Percentiles rank a stretch among this genome's conserved stretches.
These are phyloP conservation scores for Polydrusus cervinus DNA, from an alignment of 2,888 invertebrate genomes.

Conservation along the genomic window DNA sequence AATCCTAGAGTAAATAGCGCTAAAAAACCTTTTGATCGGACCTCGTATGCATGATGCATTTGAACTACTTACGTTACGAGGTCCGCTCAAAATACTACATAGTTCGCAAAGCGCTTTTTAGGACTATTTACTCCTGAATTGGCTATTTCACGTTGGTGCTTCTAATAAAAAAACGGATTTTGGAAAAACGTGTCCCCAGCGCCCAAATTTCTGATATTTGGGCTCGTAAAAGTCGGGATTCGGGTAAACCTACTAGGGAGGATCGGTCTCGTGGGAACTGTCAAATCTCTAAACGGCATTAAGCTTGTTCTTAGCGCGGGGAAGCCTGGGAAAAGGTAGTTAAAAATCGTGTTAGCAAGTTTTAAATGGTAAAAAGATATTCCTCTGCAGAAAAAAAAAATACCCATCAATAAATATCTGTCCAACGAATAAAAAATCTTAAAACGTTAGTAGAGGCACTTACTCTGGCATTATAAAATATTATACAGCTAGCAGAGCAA, in stretches of 20 bases:
- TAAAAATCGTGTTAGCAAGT: conserved; percentile 12
- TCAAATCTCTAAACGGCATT: conserved; percentile 55
- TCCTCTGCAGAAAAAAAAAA: not conserved
- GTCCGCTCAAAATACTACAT: not conserved
- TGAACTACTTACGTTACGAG: conserved; percentile 10
- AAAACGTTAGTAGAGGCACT: not conserved
- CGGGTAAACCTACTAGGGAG: conserved; percentile 51
- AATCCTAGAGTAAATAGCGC: conserved; percentile 8
- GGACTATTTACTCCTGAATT: conserved; percentile 6
- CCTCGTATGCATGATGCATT: conserved; percentile 2
- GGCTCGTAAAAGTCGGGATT: conserved; percentile 47
- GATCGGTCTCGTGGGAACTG: conserved; percentile 52
- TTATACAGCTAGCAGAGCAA: not conserved
- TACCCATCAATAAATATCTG: not conserved
- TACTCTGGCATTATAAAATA: not conserved
- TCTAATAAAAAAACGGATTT: conserved; percentile 65
- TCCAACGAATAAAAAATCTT: not conserved
- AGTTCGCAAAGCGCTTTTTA: not conserved
- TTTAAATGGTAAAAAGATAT: not conserved
- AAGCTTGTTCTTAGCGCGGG: conserved; percentile 51
- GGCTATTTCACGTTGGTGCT: not conserved
- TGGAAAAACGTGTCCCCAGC: conserved; percentile 68
- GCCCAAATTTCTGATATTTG: conserved; percentile 64
- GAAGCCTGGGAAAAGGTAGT: conserved; percentile 40
- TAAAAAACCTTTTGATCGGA: conserved; percentile 3